A percentile compares a stretch with the other conserved stretches of the same genome.
Conservation (phyloP, 1,140 invertebrate species). For the Zophobas atratus region DNA sequence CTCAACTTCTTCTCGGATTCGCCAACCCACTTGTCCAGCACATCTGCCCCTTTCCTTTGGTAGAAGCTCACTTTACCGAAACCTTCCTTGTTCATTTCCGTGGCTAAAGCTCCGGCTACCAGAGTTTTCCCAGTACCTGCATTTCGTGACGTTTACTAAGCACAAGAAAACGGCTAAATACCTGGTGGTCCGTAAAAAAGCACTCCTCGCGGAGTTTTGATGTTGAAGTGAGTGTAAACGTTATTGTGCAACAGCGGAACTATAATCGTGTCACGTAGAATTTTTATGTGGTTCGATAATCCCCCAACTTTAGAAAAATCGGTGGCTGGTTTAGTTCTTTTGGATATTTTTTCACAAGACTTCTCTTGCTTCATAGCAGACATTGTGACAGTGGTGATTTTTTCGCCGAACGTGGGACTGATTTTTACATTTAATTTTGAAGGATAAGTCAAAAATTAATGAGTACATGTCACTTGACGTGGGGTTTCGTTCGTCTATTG, state of each 20-base stretch:
- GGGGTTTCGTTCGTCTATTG: neutral
- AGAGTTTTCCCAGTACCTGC: constrained; percentile 73
- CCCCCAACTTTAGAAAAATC: constrained; percentile 78
- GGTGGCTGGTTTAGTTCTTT: constrained; percentile 54
- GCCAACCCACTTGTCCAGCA: constrained; percentile 72
- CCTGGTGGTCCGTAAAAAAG: constrained; percentile 86
- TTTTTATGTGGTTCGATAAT: constrained; percentile 77
- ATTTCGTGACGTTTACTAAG: neutral
- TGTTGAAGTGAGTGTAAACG: constrained; percentile 77
- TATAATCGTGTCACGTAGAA: constrained; percentile 82
- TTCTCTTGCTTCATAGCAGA: constrained; percentile 8
- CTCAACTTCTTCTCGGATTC: constrained; percentile 72
- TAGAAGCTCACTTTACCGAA: constrained; percentile 70
- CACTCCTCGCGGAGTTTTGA: constrained; percentile 80
- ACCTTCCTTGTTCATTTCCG: constrained; percentile 70
- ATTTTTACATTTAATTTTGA: constrained; percentile 38
- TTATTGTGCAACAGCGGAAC: constrained; percentile 82
- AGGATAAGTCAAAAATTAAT: constrained; percentile 28
- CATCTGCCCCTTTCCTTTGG: constrained; percentile 71
- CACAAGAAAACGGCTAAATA: constrained; percentile 64
- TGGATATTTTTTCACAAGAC: constrained; percentile 25
- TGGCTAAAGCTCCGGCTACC: constrained; percentile 71
- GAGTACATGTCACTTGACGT: constrained; percentile 10
- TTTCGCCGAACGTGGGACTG: constrained; percentile 1
- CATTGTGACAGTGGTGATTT: constrained; percentile 12